phyloP scores from a whole-genome alignment of 2,888 invertebrate species.

The Piscicola geometra region DNA sequence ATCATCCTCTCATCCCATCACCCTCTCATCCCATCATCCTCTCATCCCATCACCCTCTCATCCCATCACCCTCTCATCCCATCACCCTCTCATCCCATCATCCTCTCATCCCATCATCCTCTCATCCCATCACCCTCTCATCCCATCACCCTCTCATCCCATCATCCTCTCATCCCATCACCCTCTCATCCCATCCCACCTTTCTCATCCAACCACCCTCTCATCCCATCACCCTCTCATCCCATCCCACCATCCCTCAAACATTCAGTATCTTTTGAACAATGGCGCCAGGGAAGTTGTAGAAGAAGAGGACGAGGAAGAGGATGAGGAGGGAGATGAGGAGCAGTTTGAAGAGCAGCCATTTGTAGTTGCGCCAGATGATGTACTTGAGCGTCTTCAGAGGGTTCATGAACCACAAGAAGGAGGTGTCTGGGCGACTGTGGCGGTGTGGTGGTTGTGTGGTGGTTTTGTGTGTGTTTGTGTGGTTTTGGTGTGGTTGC shows the following conservation, averaged over 20 bases:
- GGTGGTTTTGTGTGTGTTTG: background rate
- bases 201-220: background rate
- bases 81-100: background rate
- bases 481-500: constrained; percentile 13
- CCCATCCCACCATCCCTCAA: background rate
- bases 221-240: background rate
- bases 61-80: background rate
- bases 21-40: too few relatives aligned
- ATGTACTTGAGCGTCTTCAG: constrained; percentile 43
- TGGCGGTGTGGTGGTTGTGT: background rate
- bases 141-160: too few relatives aligned
- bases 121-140: too few relatives aligned
- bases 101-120: background rate
- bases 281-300: constrained; percentile 40
- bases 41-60: too few relatives aligned
- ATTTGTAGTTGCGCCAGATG: constrained; percentile 45
- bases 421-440: constrained; percentile 45
- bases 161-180: too few relatives aligned
- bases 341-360: constrained; percentile 42
- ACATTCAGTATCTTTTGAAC: constrained; percentile 37
- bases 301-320: constrained; percentile 42
- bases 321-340: constrained; percentile 38
- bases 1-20: too few relatives aligned
- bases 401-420: constrained; percentile 45
- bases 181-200: too few relatives aligned